A percentile compares a stretch with the other conserved stretches of the same genome.
These are phyloP conservation scores for Thymallus thymallus DNA, from an alignment of 2,113 vertebrate species.

Conservation along the genomic window DNA sequence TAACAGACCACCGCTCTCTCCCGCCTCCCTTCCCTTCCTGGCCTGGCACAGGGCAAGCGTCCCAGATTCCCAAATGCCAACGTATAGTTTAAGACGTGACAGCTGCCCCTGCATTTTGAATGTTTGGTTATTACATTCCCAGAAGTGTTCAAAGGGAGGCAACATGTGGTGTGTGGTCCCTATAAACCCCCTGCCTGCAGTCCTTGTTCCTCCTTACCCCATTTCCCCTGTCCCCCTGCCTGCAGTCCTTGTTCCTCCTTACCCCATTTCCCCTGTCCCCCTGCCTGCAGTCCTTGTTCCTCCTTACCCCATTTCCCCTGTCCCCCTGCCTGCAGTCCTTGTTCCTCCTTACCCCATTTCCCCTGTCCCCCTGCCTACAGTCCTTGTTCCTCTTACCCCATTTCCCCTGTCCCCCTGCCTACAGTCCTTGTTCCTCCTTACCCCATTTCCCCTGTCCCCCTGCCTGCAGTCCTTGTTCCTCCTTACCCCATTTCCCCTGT, in stretches of 20 bases:
- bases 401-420: slow-evolving; percentile 39
- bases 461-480: slow-evolving; percentile 17
- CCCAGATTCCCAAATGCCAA: slow-evolving; percentile 62
- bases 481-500: too few relatives aligned
- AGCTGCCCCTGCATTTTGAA: slow-evolving; percentile 65
- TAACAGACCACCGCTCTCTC: slow-evolving; percentile 29
- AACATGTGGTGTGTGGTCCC: slow-evolving; percentile 65
- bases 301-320: slow-evolving; percentile 33
- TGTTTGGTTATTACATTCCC: slow-evolving; percentile 48
- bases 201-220: slow-evolving; percentile 29
- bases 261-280: slow-evolving; percentile 37
- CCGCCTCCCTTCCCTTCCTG: slow-evolving; percentile 34
- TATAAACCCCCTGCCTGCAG: slow-evolving; percentile 23
- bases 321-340: slow-evolving; percentile 46
- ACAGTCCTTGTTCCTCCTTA: too few relatives aligned
- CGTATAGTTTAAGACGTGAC: slow-evolving; percentile 60
- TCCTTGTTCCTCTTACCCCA: slow-evolving; percentile 30
- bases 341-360: slow-evolving; percentile 27
- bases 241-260: too few relatives aligned
- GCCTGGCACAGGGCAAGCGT: slow-evolving; percentile 32
- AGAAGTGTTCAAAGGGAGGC: slow-evolving; percentile 61
- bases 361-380: slow-evolving; percentile 44
- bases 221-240: slow-evolving; percentile 38
- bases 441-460: slow-evolving; percentile 28
- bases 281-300: too few relatives aligned